Evolutionary conservation across 2,888 invertebrate genomes (phyloP).

Genomic region (Acanthosepion pharaonis): DNA sequence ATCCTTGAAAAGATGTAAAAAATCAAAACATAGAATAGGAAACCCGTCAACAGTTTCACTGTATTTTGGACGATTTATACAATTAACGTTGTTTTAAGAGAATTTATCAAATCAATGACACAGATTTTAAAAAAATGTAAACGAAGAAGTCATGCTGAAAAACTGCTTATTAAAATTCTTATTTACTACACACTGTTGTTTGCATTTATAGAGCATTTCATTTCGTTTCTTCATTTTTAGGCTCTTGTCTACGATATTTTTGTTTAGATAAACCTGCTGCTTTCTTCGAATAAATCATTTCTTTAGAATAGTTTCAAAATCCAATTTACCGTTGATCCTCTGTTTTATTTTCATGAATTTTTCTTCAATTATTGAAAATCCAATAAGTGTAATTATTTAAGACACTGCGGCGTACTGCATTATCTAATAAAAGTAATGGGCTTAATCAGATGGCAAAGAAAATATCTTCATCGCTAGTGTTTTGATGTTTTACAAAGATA

Average conservation of each 20-base stretch:
- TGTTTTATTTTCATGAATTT: neutral
- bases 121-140: neutral
- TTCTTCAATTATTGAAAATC: neutral
- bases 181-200: neutral
- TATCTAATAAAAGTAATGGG: neutral
- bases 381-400: neutral
- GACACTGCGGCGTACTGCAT: constrained; percentile 15
- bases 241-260: neutral
- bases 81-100: neutral
- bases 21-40: neutral
- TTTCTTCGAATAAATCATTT: neutral
- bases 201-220: neutral
- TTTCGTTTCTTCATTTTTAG: neutral
- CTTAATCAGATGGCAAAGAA: neutral
- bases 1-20: neutral
- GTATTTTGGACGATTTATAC: neutral
- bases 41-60: neutral
- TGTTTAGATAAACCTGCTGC: neutral
- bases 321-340: neutral
- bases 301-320: neutral
- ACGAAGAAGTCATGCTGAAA: neutral
- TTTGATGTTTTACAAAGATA: neutral
- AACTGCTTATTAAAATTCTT: neutral
- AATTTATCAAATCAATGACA: neutral
- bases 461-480: neutral